These are phyloP conservation scores for Cheirogaleus major DNA, from an alignment of 2,797 vertebrate species.

Conservation along the genomic window DNA sequence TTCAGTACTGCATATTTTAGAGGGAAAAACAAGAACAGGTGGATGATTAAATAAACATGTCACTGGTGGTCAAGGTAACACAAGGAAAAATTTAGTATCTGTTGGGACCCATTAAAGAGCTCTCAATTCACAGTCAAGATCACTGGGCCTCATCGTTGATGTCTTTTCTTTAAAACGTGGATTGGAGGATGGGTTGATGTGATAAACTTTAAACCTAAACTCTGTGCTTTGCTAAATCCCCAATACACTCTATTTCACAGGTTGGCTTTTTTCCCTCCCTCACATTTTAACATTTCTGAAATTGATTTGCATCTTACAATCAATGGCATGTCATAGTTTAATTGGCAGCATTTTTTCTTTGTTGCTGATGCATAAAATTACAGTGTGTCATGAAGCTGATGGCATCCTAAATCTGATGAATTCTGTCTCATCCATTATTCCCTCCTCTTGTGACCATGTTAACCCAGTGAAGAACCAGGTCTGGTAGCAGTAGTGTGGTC, in stretches of 20 bases:
- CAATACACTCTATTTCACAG: not conserved
- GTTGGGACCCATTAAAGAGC: not conserved
- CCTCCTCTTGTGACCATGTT: not conserved
- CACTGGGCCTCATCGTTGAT: not conserved
- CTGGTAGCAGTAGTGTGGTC: not conserved
- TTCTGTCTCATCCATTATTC: not conserved
- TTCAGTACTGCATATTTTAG: constrained; percentile 59
- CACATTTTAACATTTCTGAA: constrained; percentile 52
- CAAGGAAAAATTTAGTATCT: not conserved
- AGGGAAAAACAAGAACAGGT: constrained; percentile 72
- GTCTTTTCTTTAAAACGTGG: not conserved
- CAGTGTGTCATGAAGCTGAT: not conserved
- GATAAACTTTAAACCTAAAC: constrained; percentile 23
- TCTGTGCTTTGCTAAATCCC: not conserved
- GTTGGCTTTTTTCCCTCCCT: not conserved
- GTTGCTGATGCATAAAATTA: constrained; percentile 45
- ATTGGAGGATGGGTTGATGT: not conserved
- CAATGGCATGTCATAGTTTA: constrained; percentile 40
- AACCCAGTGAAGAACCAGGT: not conserved
- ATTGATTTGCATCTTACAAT: constrained; percentile 53
- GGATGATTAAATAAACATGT: constrained; percentile 81
- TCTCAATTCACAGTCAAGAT: not conserved
- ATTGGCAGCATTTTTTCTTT: constrained; percentile 54
- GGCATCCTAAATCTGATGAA: not conserved
- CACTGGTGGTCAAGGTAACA: constrained; percentile 69